Evolutionary conservation across 1,140 invertebrate genomes (phyloP), one percentile per base, ranked within the genome.

Genomic region (Drosophila nebulosa): DNA sequence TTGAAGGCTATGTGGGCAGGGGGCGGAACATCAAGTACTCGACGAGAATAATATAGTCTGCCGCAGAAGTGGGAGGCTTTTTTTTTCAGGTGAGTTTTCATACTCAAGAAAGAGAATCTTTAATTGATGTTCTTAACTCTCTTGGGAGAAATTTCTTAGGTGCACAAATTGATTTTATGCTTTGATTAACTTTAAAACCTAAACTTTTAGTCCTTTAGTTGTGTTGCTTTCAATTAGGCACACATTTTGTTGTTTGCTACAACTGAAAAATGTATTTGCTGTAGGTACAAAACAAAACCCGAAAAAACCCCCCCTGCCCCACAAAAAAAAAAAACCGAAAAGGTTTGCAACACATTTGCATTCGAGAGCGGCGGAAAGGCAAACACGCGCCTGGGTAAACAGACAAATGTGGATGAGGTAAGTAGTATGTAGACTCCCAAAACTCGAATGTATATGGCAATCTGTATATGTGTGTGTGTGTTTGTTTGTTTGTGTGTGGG

Each of bases 361-460:
- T 35, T 53, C 14, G 65, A 36, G 35, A 60, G 51, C 18, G 42
- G 24, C 63, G 56, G 63, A 65, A 76, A 68, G 24, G 35, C 42
- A 76, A 80, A 77, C 55, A 73, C 46, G 16, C 57, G 61, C 72
- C 51, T 60, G 50, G 51, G 36, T 73, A 77, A 80, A 80, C 42
- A 80, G 58, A 68, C 56, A 55, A 52, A 56, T 36, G 26, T 39
- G 53, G 60, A 58, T 50, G 46, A 63, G 51, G 57, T 27, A n/a
- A 64, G 46, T 56, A 46, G 39, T 26, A 14, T 27, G 36, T 53
- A 12, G 21, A 9, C 6, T 26, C 42, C 39, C 14, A 39, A n/a
- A n/a, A 10, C 14, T 39, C 26, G 51, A 24, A 30, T 53, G 30
- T 27, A 70, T 58, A 51, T n/a, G n/a, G n/a, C n/a, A n/a, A n/a